These are phyloP conservation scores for Leptopterna dolabrata DNA, from an alignment of 2,888 invertebrate genomes.

Conservation along the genomic window DNA sequence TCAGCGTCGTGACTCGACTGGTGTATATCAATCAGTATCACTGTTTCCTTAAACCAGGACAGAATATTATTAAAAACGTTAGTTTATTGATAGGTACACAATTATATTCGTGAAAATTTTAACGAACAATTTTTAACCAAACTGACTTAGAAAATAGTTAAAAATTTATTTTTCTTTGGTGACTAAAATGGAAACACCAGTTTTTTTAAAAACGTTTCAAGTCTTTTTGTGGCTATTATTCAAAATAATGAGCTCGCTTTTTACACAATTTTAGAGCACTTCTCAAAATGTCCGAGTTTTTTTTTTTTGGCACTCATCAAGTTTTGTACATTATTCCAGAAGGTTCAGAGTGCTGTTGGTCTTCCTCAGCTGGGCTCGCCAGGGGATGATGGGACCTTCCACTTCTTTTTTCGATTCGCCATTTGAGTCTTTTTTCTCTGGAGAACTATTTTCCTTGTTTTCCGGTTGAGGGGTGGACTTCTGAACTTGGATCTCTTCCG, in stretches of 20 bases:
- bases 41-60: background rate
- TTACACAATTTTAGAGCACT: background rate
- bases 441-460: conserved; percentile 67
- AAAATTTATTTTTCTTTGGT: background rate
- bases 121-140: background rate
- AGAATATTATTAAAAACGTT: background rate
- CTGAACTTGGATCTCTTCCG: background rate
- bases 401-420: conserved; percentile 67
- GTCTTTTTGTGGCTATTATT: background rate
- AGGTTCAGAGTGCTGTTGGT: conserved; percentile 90
- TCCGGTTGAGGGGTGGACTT: conserved; percentile 9
- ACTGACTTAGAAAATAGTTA: background rate
- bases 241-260: background rate
- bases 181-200: background rate
- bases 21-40: background rate
- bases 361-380: conserved; percentile 89
- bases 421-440: conserved; percentile 67
- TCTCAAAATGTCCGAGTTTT: background rate
- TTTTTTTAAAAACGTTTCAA: background rate
- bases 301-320: background rate
- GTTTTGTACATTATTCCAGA: conserved; percentile 72
- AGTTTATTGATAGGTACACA: background rate
- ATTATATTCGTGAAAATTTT: background rate
- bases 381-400: conserved; percentile 81
- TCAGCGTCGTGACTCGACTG: background rate